These are phyloP conservation scores for Sericinus montela DNA, from an alignment of 2,888 invertebrate genomes.

Conservation along the genomic window DNA sequence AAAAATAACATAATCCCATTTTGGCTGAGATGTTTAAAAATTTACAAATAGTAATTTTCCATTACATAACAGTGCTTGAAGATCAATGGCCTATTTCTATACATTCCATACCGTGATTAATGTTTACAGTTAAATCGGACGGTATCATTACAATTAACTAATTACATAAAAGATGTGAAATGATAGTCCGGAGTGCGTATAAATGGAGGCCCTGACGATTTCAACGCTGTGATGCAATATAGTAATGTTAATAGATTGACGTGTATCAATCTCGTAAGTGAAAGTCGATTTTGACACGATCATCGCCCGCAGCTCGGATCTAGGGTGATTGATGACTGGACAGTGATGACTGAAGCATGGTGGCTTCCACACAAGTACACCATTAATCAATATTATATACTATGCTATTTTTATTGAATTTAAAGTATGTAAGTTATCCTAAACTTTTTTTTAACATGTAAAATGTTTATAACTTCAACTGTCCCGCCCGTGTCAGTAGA, in stretches of 20 bases:
- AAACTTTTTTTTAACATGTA: too few relatives aligned
- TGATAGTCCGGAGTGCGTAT: neutral
- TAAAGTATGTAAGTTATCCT: too few relatives aligned
- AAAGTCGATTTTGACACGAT: slow-evolving; percentile 24
- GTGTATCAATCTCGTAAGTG: slow-evolving; percentile 30
- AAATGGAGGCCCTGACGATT: slow-evolving; percentile 8
- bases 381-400: too few relatives aligned
- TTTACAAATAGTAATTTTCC: too few relatives aligned
- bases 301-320: slow-evolving; percentile 18
- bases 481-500: too few relatives aligned
- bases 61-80: too few relatives aligned
- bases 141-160: slow-evolving; percentile 1
- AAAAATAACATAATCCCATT: too few relatives aligned
- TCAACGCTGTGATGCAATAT: slow-evolving; percentile 21
- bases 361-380: too few relatives aligned
- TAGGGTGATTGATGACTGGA: slow-evolving; percentile 25
- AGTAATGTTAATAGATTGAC: slow-evolving; percentile 27
- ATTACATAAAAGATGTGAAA: neutral
- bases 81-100: too few relatives aligned
- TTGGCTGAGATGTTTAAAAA: too few relatives aligned
- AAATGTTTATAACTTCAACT: too few relatives aligned
- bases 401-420: too few relatives aligned
- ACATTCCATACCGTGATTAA: neutral
- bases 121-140: neutral
- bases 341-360: slow-evolving; percentile 4